These are phyloP conservation scores for Drosophila atripex DNA, from an alignment of 2,888 invertebrate species.

Conservation along the genomic window DNA sequence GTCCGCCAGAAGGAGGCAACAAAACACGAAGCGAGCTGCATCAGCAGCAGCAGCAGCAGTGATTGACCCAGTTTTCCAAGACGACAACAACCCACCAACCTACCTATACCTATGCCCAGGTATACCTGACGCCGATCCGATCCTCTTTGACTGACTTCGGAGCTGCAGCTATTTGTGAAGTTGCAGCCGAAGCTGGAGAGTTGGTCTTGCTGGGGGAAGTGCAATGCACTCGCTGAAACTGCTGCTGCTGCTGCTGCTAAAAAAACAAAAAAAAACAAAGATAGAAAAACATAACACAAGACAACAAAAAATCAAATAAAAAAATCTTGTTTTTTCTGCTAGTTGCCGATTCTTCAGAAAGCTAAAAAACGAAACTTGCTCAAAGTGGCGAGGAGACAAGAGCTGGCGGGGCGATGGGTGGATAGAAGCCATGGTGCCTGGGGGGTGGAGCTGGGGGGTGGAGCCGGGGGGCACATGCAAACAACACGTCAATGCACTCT, in stretches of 20 bases:
- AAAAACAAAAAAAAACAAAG: constrained; percentile 28
- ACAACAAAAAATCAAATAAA: constrained; percentile 45
- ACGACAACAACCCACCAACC: constrained; percentile 77
- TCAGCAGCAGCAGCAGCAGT: constrained; percentile 64
- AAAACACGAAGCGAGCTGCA: constrained; percentile 54
- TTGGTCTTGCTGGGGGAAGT: constrained; percentile 52
- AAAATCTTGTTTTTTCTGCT: constrained; percentile 75
- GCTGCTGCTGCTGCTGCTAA: constrained; percentile 17
- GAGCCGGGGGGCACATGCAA: constrained; percentile 61
- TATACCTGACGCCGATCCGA: constrained; percentile 32
- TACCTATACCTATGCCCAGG: constrained; percentile 28
- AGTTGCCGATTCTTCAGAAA: constrained; percentile 74
- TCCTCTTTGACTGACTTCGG: constrained; percentile 9
- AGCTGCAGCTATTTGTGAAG: constrained; percentile 19
- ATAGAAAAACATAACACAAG: constrained; percentile 23
- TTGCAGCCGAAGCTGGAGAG: constrained; percentile 25
- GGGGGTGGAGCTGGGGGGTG: no score
- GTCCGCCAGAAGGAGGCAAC: constrained; percentile 67
- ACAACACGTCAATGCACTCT: constrained; percentile 75
- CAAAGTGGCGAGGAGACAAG: constrained; percentile 30
- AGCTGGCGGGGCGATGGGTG: neutral
- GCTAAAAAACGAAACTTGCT: constrained; percentile 64
- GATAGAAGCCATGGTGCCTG: constrained; percentile 1
- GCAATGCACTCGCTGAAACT: constrained; percentile 65
- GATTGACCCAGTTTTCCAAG: constrained; percentile 83